A percentile compares a stretch with the other conserved stretches of the same genome.
Evolutionary conservation across 2,888 invertebrate genomes (phyloP).

Genomic region (Philereme vetulata): DNA sequence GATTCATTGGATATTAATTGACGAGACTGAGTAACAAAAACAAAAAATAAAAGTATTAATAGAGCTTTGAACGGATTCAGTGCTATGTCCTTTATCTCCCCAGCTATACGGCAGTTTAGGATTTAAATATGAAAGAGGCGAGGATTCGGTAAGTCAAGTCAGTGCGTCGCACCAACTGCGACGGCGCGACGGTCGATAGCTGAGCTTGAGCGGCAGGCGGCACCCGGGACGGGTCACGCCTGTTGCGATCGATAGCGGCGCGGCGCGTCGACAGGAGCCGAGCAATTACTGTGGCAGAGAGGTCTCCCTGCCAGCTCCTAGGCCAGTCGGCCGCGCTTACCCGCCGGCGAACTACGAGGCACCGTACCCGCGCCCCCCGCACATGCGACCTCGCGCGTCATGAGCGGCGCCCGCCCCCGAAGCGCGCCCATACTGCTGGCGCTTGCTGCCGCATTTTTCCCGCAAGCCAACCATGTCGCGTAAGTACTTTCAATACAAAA

Average conservation of each 20-base stretch:
- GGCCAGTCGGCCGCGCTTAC: constrained; percentile 66
- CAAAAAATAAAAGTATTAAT: too few relatives aligned
- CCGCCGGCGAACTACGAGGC: constrained; percentile 52
- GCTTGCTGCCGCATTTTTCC: constrained; percentile 84
- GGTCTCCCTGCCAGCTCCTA: constrained; percentile 54
- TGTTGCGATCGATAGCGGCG: constrained; percentile 65
- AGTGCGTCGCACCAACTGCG: constrained; percentile 63
- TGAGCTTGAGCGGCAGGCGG: constrained; percentile 71
- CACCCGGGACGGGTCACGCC: constrained; percentile 75
- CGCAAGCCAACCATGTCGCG: constrained; percentile 85
- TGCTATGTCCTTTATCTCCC: too few relatives aligned
- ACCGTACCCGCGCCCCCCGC: constrained; percentile 45
- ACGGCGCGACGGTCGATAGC: constrained; percentile 75
- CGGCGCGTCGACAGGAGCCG: constrained; percentile 75
- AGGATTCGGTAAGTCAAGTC: constrained; percentile 54
- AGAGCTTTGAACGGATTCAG: too few relatives aligned
- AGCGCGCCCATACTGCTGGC: constrained; percentile 85
- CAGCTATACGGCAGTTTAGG: too few relatives aligned
- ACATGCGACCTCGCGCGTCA: constrained; percentile 74
- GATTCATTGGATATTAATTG: too few relatives aligned
- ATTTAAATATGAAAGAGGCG: too few relatives aligned
- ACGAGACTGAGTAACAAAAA: too few relatives aligned
- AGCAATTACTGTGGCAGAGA: constrained; percentile 52
- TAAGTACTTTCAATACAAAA: constrained; percentile 65
- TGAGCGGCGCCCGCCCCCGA: constrained; percentile 84